Conservation (phyloP, 2,797 vertebrate genomes). For the Gadopsis marmoratus region DNA sequence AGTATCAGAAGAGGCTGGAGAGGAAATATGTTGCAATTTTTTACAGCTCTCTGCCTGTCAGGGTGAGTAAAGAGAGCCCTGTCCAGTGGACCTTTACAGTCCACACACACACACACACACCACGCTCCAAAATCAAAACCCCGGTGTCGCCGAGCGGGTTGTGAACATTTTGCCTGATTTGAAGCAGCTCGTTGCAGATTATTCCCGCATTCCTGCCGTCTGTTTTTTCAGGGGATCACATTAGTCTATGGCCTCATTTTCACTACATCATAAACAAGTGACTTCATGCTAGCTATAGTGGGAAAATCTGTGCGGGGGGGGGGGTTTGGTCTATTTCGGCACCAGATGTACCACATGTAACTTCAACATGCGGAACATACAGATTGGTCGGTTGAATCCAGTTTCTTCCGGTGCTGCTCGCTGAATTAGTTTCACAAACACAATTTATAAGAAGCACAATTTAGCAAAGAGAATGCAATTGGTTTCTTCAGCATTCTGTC, state of each 20-base stretch:
- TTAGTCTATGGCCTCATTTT: conserved; percentile 59
- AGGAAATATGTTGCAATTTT: conserved; percentile 75
- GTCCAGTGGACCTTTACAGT: conserved; percentile 67
- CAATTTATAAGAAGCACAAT: conserved; percentile 10
- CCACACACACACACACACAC: conserved; percentile 47
- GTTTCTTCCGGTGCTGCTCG: neutral
- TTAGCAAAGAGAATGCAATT: conserved; percentile 14
- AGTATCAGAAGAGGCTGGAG: conserved; percentile 72
- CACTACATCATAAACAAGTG: conserved; percentile 45
- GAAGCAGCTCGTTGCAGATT: conserved; percentile 48
- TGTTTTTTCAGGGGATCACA: neutral
- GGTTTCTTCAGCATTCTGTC: conserved; percentile 40
- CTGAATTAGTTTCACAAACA: conserved; percentile 5
- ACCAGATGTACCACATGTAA: neutral
- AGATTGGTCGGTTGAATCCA: neutral
- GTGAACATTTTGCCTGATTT: conserved; percentile 64
- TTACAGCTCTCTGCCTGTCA: conserved; percentile 71
- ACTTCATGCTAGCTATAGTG: conserved; percentile 28
- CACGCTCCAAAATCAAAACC: conserved; percentile 42
- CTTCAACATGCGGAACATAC: neutral
- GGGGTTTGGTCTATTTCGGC: conserved; percentile 33
- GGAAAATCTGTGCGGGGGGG: neutral
- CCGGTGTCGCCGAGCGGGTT: conserved; percentile 52
- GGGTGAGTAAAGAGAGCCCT: conserved; percentile 67
- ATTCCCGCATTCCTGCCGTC: conserved; percentile 22